Conservation (phyloP, 2,888 invertebrate species). For the Thumatha senex region DNA sequence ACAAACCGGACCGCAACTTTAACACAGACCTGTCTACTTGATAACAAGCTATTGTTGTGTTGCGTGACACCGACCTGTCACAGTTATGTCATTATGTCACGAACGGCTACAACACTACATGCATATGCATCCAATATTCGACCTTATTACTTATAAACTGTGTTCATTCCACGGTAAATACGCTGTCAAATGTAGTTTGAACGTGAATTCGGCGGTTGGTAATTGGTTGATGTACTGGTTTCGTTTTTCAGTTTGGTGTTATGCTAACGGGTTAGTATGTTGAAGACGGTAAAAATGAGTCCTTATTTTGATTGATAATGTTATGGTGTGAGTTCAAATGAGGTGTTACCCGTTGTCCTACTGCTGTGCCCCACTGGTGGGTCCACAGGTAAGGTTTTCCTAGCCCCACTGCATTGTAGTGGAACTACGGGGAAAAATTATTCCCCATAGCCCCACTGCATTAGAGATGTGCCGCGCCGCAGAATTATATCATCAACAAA, state of each 20-base stretch:
- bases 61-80: conserved; percentile 24
- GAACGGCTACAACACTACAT: conserved; percentile 16
- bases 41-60: conserved; percentile 22
- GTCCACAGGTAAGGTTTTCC: no score
- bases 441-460: no score
- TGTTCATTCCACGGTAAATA: not conserved
- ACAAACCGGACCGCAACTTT: conserved; percentile 9
- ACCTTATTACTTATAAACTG: not conserved
- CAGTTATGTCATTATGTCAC: conserved; percentile 27
- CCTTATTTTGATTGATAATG: conserved; percentile 1
- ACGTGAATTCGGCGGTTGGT: conserved; percentile 10
- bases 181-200: conserved; percentile 4
- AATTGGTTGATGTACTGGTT: conserved; percentile 11
- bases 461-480: no score
- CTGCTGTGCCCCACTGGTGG: no score
- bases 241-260: conserved; percentile 11
- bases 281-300: conserved; percentile 1
- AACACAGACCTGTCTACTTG: conserved; percentile 14
- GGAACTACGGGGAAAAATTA: no score
- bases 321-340: no score
- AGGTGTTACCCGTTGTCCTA: no score
- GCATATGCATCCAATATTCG: conserved; percentile 2
- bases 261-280: conserved; percentile 8
- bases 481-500: no score
- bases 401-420: no score